Base-by-base conservation (phyloP, 1,140 invertebrate species). In the Pseudoatta argentina region DNA sequence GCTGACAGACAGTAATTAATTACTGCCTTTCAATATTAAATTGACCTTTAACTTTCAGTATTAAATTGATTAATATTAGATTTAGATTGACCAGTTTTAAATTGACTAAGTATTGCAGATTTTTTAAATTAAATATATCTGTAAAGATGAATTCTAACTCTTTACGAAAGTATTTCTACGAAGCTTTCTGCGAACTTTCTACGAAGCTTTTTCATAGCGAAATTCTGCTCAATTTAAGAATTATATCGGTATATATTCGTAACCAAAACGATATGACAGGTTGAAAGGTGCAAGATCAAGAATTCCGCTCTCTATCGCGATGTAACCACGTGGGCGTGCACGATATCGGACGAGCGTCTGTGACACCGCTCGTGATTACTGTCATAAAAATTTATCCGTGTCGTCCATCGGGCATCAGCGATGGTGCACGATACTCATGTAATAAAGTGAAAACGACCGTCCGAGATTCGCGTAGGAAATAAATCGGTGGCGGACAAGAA, bases 391-490 rank as follows among this genome's bases (percentile, higher is more conserved):
- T 91, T 91, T 90, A 90, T 91, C 88, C 72, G 44, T 63, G 48
- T 57, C 77, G 79, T 63, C 87, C 82, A 88, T 88, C 75, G 89
- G 78, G 39, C 77, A 79, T 69, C 66, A 82, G 39, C 66, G 66
- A 57, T 55, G 59, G 67, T 69, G 69, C 34, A 53, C 86, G 86
- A 86, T 90, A 88, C 82, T 77, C 79, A 53, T 77, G 89, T 91
- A 91, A 91, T 91, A 90, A 91, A 91, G 89, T 88, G 89, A 88
- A 87, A 91, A 91, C 90, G 90, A 91, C 85, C 89, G 85, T 88
- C 89, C 73, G 85, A 90, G 89, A 91, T 88, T 91, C 71, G 69
- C 77, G 76, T 30, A 67, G 87, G 79, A 91, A 91, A 91, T 91
- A 91, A 91, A 91, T 91, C 76, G 89, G 61, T 64, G 83, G 55